phyloP scores from a whole-genome alignment of 1,140 invertebrate species.

The Drosophila watanabei region DNA sequence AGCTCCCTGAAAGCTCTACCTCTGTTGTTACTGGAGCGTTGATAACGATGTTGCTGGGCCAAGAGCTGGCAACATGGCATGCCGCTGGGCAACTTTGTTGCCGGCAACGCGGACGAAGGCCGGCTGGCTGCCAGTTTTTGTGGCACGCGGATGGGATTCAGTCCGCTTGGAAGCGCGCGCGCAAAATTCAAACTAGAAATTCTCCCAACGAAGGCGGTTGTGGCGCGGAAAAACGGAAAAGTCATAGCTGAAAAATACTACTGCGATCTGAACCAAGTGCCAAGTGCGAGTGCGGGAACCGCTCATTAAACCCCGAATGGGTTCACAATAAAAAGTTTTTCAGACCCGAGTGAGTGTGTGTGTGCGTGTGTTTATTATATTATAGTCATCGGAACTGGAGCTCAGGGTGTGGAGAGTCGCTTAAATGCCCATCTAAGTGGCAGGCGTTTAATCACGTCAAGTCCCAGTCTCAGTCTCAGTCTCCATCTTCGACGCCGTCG shows the following conservation, averaged over 20 bases:
- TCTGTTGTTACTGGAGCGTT: constrained; percentile 5
- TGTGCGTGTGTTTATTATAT: constrained; percentile 30
- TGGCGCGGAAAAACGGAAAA: constrained; percentile 6
- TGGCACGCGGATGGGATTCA: constrained; percentile 48
- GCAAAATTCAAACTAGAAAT: constrained; percentile 7
- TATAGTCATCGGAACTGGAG: constrained; percentile 52
- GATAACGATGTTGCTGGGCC: constrained; percentile 40
- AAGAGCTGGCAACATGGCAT: constrained; percentile 26
- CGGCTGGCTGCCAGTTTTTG: constrained; percentile 43
- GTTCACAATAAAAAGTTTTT: constrained; percentile 47
- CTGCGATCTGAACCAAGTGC: not conserved
- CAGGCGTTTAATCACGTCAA: constrained; percentile 74
- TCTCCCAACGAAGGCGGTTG: not conserved
- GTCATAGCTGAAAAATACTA: not conserved
- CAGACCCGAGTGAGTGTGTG: constrained; percentile 6
- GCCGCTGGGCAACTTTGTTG: constrained; percentile 63
- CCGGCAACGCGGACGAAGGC: constrained; percentile 28
- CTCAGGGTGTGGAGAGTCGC: constrained; percentile 37
- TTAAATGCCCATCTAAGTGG: constrained; percentile 74
- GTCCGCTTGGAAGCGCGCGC: constrained; percentile 4
- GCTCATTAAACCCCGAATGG: constrained; percentile 52
- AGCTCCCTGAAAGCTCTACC: constrained; percentile 30
- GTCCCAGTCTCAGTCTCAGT: not conserved
- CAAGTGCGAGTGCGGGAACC: constrained; percentile 24
- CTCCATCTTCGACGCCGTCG: constrained; percentile 7